phyloP scores from a whole-genome alignment of 1,140 invertebrate species.

The Anagrus nilaparvatae region DNA sequence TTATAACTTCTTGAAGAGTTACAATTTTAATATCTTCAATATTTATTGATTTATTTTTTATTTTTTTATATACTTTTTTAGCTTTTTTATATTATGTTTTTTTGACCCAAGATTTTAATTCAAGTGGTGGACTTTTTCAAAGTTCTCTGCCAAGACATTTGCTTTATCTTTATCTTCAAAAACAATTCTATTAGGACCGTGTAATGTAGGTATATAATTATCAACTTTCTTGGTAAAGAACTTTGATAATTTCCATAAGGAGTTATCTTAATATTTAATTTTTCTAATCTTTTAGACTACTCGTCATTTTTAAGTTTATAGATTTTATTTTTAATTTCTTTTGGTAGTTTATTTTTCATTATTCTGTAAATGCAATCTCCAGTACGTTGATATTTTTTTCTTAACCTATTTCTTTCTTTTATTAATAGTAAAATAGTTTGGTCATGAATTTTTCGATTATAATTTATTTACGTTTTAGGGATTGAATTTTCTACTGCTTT shows the following conservation, averaged over 20 bases:
- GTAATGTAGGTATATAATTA: conserved; percentile 1
- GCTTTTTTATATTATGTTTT: neutral
- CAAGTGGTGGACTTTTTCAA: conserved; percentile 9
- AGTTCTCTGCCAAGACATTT: conserved; percentile 2
- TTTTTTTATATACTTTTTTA: neutral
- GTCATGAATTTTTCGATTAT: neutral
- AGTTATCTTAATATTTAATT: conserved; percentile 12
- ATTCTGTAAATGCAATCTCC: neutral
- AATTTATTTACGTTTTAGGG: neutral
- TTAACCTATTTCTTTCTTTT: conserved; percentile 1
- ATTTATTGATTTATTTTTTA: neutral
- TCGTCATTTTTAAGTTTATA: conserved; percentile 1
- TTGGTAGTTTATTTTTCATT: conserved; percentile 1
- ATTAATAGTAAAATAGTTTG: no score
- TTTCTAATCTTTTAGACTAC: conserved; percentile 10
- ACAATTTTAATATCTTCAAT: neutral
- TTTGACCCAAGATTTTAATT: neutral
- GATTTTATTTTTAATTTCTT: conserved; percentile 3
- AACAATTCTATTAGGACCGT: neutral
- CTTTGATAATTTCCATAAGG: conserved; percentile 13
- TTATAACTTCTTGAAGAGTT: neutral
- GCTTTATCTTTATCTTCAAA: conserved; percentile 6
- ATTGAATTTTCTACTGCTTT: neutral
- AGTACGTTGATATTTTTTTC: conserved; percentile 3
- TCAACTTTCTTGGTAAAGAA: conserved; percentile 5